Base-by-base conservation (phyloP, 2,797 vertebrate genomes). In the Phrynocephalus forsythii region DNA sequence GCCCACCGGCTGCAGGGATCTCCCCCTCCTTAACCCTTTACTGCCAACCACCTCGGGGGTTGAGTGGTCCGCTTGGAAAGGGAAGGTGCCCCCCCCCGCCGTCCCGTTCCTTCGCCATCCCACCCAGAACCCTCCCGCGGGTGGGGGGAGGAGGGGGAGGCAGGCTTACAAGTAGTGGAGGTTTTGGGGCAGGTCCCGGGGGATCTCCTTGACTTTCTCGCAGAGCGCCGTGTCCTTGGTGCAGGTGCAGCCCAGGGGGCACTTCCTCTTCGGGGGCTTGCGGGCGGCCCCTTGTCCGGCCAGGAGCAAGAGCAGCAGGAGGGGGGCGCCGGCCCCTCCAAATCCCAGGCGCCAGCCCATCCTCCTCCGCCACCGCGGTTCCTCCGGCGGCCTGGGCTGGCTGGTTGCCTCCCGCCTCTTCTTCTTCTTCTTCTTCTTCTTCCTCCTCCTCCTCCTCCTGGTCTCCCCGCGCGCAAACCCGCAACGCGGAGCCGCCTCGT, bases 141-240 rank as follows among this genome's bases (percentile, higher is more conserved):
- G 3, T 8, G 28, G n/a, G 52, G 56, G 8, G 7, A 4, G 52
- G 60, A 63, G 60, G 5, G 60, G 20, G 15, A 63, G 15, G 18
- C 15, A 18, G 1, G 69, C 96, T 96, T 94, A 96, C 96, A 95
- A 93, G 20, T 95, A 95, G 90, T 95, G 91, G 82, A 96, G 94
- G 84, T 91, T 89, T 0, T 89, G 89, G 56, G 95, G 88, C 93
- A 95, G 93, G 48, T 79, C 94, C 68, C 87, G 90, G 0, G 96
- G 95, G 79, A 96, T 94, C 66, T 93, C 93, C n/a, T 20, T 77
- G 86, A 94, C 89, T 50, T 94, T 93, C 79, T 96, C 95, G 38
- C 96, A 96, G 66, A 96, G 91, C 79, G 95, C 95, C 5, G 89
- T 95, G 66, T 96, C 96, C 77, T 92, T 93, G 90, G 93, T 94